A percentile compares a stretch with the other conserved stretches of the same genome.
These are phyloP conservation scores for Uloborus diversus DNA, from an alignment of 1,140 invertebrate species.

Conservation along the genomic window DNA sequence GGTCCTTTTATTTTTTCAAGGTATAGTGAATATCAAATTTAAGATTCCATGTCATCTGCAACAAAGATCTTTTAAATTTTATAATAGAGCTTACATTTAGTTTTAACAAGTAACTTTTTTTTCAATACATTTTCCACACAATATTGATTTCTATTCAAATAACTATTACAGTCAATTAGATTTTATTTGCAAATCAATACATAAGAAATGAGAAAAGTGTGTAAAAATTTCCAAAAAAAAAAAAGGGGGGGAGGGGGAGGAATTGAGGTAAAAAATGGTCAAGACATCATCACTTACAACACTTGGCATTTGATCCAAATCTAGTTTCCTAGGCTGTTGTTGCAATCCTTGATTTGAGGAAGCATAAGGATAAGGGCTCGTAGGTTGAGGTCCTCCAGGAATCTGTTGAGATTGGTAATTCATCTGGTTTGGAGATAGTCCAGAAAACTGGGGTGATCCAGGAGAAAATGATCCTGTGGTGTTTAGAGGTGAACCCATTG, in stretches of 20 bases:
- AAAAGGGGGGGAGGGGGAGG: not conserved
- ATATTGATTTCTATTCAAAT: no score
- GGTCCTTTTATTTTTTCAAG: no score
- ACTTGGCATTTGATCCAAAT: conserved; percentile 97
- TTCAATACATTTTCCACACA: no score
- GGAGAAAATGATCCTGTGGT: not conserved
- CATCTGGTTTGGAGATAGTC: not conserved
- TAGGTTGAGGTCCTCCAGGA: not conserved
- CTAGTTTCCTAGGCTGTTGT: conserved; percentile 70
- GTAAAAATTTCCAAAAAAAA: no score
- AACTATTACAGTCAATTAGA: no score
- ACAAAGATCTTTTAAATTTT: no score
- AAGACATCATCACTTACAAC: conserved; percentile 73
- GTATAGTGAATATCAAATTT: no score
- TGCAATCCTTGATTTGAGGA: not conserved
- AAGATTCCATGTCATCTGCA: no score
- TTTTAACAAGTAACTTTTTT: no score
- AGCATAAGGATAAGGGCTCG: conserved; percentile 35
- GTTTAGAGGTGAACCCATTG: not conserved
- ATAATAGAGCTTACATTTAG: no score
- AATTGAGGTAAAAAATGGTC: not conserved
- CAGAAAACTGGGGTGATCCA: not conserved
- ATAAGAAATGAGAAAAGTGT: not conserved
- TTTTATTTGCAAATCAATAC: no score
- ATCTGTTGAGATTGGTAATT: not conserved